Percentiles rank a stretch among this genome's conserved stretches.
These are phyloP conservation scores for Myotis myotis DNA, from an alignment of 2,797 vertebrate genomes.

Conservation along the genomic window DNA sequence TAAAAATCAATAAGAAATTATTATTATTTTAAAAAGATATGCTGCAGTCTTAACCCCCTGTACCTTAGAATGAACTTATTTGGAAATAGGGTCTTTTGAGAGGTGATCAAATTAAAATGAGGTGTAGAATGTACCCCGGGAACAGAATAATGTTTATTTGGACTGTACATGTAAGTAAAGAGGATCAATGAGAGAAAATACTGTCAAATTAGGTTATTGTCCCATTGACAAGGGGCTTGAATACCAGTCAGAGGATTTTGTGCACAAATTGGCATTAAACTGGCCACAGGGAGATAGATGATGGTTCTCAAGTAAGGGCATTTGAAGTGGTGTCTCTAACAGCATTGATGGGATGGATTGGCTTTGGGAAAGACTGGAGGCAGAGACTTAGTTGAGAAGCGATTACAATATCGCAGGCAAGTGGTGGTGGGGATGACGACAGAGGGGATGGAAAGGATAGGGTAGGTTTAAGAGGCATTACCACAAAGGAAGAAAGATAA, in stretches of 20 bases:
- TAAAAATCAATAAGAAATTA: neutral
- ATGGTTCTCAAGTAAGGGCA: neutral
- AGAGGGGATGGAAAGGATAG: neutral
- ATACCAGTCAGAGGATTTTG: neutral
- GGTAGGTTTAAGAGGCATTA: neutral
- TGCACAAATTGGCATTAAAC: neutral
- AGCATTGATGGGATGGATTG: neutral
- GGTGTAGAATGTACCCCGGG: neutral
- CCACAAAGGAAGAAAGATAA: neutral
- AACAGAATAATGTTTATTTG: neutral
- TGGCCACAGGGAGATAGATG: neutral
- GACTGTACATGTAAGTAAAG: neutral
- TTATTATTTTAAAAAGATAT: neutral
- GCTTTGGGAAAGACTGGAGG: neutral
- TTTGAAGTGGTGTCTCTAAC: neutral
- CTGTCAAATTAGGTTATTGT: neutral
- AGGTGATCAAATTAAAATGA: neutral
- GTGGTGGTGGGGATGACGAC: neutral
- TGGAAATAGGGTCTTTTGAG: neutral
- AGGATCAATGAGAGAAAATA: neutral
- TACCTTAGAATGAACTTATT: constrained; percentile 9
- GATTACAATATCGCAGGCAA: neutral
- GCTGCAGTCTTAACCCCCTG: neutral
- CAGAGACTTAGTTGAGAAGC: neutral
- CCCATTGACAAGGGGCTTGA: neutral